Base-by-base conservation (phyloP, 2,888 invertebrate species). In the Rhaphigaster nebulosa region DNA sequence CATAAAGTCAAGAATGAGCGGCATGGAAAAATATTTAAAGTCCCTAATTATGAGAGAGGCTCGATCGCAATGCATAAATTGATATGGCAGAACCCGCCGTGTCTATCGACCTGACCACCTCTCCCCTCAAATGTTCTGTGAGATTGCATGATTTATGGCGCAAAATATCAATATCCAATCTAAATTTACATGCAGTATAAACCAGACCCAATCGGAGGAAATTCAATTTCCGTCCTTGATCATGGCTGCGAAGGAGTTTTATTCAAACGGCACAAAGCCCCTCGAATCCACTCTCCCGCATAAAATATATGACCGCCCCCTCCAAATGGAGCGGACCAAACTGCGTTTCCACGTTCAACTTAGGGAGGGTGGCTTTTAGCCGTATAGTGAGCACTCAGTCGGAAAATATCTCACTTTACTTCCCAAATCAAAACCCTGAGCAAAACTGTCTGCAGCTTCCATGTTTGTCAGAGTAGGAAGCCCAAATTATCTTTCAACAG, bases 151-250 rank as follows among this genome's bases (percentile, higher is more conserved):
- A 76, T 76, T 76, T 8, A 76, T 76, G 8, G 70, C 38, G 18
- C 70, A 10, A 76, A 76, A 76, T 76, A 76, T 34, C 70, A 76
- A 76, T 76, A 76, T 76, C 70, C 70, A 76, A 76, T 76, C 38
- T 34, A 34, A 38, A 76, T 76, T 45, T 50, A 84, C 84, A 84
- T 84, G 45, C n/a, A 84, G 84, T 38, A 76, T 76, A 84, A 45
- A 50, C 45, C 84, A 84, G 41, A 45, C 26, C 84, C 84, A 84
- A 84, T 84, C 84, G 84, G 84, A n/a, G 26, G 84, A 84, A 84
- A 84, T 84, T 84, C 84, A 84, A 84, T 84, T 84, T 84, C 84
- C 84, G 45, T n/a, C 84, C 84, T 18, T n/a, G 23, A 84, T 84
- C 45, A n/a, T 45, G 84, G 45, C n/a, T 26, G 84, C 41, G 3